Percentiles rank a stretch among this genome's conserved stretches.
Conservation (phyloP, 2,113 vertebrate genomes). For the Periophthalmodon schlosseri region DNA sequence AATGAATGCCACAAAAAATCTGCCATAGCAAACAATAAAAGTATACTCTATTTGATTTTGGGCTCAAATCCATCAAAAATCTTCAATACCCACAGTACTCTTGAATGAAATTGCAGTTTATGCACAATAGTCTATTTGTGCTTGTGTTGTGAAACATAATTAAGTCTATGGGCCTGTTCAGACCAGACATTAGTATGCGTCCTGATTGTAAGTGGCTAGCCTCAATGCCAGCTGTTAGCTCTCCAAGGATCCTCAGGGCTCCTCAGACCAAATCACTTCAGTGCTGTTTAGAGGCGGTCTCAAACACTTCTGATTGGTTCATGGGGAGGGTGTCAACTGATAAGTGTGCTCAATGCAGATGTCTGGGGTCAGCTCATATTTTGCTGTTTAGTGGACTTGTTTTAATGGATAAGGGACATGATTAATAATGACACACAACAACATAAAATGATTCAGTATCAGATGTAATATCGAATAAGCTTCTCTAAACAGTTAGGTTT, state of each 20-base stretch:
- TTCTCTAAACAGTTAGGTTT: too few species aligned
- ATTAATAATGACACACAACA: too few species aligned
- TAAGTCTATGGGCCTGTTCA: conserved; percentile 7
- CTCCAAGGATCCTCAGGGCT: neutral
- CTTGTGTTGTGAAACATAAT: neutral
- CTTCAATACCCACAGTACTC: neutral
- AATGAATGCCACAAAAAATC: neutral
- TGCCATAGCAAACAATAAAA: neutral
- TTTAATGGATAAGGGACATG: neutral
- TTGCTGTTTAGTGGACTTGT: neutral
- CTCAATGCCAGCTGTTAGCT: conserved; percentile 7
- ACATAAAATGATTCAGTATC: too few species aligned
- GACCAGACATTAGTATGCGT: neutral
- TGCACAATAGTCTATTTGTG: neutral
- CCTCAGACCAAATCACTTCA: neutral
- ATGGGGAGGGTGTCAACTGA: neutral
- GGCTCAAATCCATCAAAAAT: neutral
- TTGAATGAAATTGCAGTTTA: neutral
- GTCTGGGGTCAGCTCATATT: neutral
- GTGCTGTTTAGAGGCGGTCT: neutral
- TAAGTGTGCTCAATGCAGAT: neutral
- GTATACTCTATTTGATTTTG: neutral
- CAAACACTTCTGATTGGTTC: neutral
- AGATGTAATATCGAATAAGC: too few species aligned
- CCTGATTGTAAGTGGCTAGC: conserved; percentile 5